Percentiles rank a stretch among this genome's conserved stretches.
These are phyloP conservation scores for Dendronephthya gigantea DNA, from an alignment of 64 coral and sea anemone species.

Conservation along the genomic window DNA sequence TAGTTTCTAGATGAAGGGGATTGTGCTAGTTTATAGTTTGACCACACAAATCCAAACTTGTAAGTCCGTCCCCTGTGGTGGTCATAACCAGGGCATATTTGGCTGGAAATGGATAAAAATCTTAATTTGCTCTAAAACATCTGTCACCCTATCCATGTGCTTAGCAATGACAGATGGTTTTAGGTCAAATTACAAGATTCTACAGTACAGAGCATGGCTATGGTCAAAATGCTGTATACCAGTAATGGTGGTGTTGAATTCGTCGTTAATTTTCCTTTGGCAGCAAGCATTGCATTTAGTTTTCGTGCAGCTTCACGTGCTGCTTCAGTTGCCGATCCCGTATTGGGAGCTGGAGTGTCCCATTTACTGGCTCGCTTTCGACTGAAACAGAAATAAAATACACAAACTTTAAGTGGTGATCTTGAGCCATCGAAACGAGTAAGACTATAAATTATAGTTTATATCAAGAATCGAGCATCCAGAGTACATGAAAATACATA, in stretches of 20 bases:
- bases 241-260: slow-evolving; percentile 40
- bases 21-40: too few species aligned
- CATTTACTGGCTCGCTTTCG: slow-evolving; percentile 41
- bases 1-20: too few species aligned
- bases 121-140: too few species aligned
- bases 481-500: not conserved
- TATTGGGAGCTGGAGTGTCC: slow-evolving; percentile 38
- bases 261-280: slow-evolving; percentile 81
- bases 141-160: too few species aligned
- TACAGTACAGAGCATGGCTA: too few species aligned
- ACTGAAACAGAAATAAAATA: slow-evolving; percentile 2
- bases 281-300: slow-evolving; percentile 93
- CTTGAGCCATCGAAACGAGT: not conserved
- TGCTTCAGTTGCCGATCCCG: slow-evolving; percentile 66
- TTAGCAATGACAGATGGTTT: too few species aligned
- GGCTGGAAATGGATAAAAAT: too few species aligned
- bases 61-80: too few species aligned
- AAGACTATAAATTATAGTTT: not conserved
- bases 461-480: not conserved
- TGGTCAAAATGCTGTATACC: slow-evolving; percentile 32
- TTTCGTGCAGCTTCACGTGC: slow-evolving; percentile 81
- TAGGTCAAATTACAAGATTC: too few species aligned
- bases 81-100: too few species aligned
- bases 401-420: not conserved
- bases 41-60: too few species aligned